These are phyloP conservation scores for Maniola jurtina DNA, from an alignment of 1,140 invertebrate species.

Conservation along the genomic window DNA sequence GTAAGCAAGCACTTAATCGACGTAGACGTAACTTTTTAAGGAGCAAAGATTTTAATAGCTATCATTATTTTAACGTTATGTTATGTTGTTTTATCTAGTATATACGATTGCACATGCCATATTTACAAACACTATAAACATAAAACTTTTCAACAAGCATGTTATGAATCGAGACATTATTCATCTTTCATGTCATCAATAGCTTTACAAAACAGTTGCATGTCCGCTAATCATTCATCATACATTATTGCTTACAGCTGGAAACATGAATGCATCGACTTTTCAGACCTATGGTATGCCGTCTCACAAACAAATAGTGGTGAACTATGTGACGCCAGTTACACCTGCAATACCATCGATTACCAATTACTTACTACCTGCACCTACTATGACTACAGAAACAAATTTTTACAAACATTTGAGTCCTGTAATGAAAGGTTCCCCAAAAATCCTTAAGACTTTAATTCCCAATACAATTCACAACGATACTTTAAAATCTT, in stretches of 20 bases:
- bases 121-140: not conserved
- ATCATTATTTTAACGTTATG: too few relatives aligned
- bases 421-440: slow-evolving; percentile 42
- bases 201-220: slow-evolving; percentile 30
- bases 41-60: not conserved
- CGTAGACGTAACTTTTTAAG: not conserved
- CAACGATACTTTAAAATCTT: slow-evolving; percentile 29
- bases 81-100: too few relatives aligned
- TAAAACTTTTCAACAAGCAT: not conserved
- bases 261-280: slow-evolving; percentile 46
- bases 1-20: slow-evolving; percentile 43
- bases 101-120: not conserved
- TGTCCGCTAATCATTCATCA: slow-evolving; percentile 38
- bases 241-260: slow-evolving; percentile 67
- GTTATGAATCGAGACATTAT: not conserved
- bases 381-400: slow-evolving; percentile 43
- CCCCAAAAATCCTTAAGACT: slow-evolving; percentile 49
- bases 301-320: slow-evolving; percentile 34
- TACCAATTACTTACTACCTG: slow-evolving; percentile 42
- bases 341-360: slow-evolving; percentile 42
- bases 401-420: slow-evolving; percentile 48
- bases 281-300: slow-evolving; percentile 44
- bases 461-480: slow-evolving; percentile 18
- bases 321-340: slow-evolving; percentile 56
- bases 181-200: slow-evolving; percentile 21